phyloP scores from a whole-genome alignment of 2,113 vertebrate genomes.

The Corydoras maculifer region DNA sequence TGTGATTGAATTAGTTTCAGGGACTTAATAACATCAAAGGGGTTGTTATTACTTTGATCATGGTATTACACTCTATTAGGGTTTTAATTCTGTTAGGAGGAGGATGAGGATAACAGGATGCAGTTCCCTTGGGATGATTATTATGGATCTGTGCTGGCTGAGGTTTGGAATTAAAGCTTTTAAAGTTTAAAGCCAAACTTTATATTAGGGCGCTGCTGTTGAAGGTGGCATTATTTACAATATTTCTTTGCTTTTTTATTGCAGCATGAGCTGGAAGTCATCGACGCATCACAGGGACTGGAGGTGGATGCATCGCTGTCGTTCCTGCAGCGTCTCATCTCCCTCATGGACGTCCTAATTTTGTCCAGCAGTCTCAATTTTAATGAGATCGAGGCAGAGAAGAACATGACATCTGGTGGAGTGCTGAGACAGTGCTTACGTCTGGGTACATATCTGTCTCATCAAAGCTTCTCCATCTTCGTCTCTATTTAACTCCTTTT shows the following conservation, averaged over 20 bases:
- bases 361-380: slow-evolving; percentile 96
- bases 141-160: too few relatives aligned
- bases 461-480: neutral
- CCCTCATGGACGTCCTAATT: slow-evolving; percentile 90
- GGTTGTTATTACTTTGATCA: too few relatives aligned
- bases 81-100: too few relatives aligned
- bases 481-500: slow-evolving; percentile 7
- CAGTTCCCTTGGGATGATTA: too few relatives aligned
- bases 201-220: neutral
- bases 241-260: slow-evolving; percentile 8
- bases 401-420: slow-evolving; percentile 96
- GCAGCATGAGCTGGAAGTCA: slow-evolving; percentile 91
- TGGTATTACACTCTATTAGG: too few relatives aligned
- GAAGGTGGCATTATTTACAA: neutral
- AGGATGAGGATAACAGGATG: too few relatives aligned
- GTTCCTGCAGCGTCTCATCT: slow-evolving; percentile 88
- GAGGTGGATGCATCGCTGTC: slow-evolving; percentile 83
- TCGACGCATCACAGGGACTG: slow-evolving; percentile 90
- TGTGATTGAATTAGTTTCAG: too few relatives aligned
- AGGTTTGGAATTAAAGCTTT: too few relatives aligned
- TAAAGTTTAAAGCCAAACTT: too few relatives aligned
- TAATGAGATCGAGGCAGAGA: slow-evolving; percentile 95
- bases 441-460: slow-evolving; percentile 66
- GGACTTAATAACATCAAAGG: too few relatives aligned
- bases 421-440: slow-evolving; percentile 92